Base-by-base conservation (phyloP, 2,797 vertebrate species). In the Coranthus polyacanthus region DNA sequence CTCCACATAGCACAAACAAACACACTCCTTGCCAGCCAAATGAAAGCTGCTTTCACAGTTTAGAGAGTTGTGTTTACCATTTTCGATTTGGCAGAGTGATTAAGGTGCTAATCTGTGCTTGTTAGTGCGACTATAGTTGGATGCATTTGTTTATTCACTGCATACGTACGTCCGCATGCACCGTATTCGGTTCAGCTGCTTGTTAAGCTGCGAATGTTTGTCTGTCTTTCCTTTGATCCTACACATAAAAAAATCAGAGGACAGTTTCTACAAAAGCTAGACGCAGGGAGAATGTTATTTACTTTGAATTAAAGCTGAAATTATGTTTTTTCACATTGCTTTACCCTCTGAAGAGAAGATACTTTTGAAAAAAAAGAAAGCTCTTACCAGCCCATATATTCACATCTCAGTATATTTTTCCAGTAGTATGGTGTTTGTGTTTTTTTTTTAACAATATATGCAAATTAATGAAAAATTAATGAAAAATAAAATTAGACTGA, bases 11-110 rank as follows among this genome's bases (percentile, higher is more conserved):
- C 64, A 56, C 57, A 62, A 15, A 43, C 36, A 37, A 11, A 55
- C 57, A n/a, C 39, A 21, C 21, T 21, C 24, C 50, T 49, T 21
- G 43, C 16, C 36, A 13, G 57, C 46, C 38, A 54, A 84, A 64
- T 73, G 20, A 59, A 57, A 68, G 61, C 57, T 49, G 65, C 47
- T 72, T 78, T 70, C 34, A 53, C 41, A 54, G 32, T 57, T 63
- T 39, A 43, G 7, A 45, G 24, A 54, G 44, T 64, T 67, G 55
- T 61, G 46, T 78, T 78, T 55, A 44, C 46, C 12, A 18, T 34
- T 53, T 67, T 44, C 36, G 24, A 50, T 55, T 26, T 58, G 32
- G 11, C 15, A 8, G 38, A 22, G 36, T 46, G 21, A 67, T 53
- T 26, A 17, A 3, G 24, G 37, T 16, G 46, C 16, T 12, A 1